These are phyloP conservation scores for Magallana angulata DNA, from an alignment of 1,140 invertebrate species.

Conservation along the genomic window DNA sequence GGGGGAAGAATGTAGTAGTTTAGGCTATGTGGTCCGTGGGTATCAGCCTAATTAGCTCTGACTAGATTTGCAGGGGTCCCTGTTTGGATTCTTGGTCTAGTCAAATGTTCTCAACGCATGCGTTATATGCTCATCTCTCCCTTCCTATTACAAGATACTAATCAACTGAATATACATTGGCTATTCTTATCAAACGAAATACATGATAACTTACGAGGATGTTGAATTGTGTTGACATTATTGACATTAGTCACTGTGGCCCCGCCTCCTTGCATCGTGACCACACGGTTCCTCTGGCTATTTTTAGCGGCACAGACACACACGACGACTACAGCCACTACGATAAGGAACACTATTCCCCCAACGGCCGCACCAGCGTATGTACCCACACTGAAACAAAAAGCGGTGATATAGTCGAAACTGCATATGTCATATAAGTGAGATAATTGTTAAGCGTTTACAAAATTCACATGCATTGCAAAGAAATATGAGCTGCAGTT, in stretches of 20 bases:
- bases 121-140: no score
- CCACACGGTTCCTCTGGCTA: neutral
- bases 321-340: neutral
- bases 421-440: neutral
- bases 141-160: no score
- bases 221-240: neutral
- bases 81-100: no score
- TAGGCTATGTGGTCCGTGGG: no score
- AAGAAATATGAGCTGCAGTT: no score
- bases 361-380: neutral
- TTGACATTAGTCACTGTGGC: neutral
- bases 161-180: neutral
- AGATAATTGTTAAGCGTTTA: neutral
- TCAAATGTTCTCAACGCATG: no score
- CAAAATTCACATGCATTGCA: no score
- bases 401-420: no score
- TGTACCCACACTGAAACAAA: neutral
- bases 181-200: neutral
- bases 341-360: neutral
- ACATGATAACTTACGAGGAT: neutral
- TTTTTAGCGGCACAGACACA: neutral
- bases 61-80: no score
- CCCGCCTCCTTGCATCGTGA: neutral
- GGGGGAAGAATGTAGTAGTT: no score
- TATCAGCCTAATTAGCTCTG: no score